These are phyloP conservation scores for Rhinella marina DNA, from an alignment of 2,797 vertebrate species.

Conservation along the genomic window DNA sequence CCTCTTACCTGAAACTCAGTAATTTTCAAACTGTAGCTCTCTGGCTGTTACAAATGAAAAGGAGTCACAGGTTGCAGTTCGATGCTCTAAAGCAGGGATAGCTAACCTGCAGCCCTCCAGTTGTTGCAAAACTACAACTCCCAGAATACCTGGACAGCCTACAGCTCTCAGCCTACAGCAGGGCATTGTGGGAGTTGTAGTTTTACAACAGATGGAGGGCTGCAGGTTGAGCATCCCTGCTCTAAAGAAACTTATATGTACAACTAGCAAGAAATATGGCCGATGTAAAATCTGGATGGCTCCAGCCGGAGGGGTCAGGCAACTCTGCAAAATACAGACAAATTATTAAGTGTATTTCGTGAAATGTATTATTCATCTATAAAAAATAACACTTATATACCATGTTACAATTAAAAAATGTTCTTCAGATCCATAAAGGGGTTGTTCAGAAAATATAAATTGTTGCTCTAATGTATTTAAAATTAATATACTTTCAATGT, in stretches of 20 bases:
- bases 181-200: no score
- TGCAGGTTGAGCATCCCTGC: no score
- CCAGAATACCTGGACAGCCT: no score
- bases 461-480: no score
- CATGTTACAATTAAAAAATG: neutral
- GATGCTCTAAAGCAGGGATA: neutral
- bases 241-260: neutral
- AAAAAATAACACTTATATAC: no score
- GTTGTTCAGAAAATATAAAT: no score
- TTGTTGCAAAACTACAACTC: no score
- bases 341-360: neutral
- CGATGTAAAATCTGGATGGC: neutral
- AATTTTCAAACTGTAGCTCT: neutral
- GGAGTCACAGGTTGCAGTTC: neutral
- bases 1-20: neutral
- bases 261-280: neutral
- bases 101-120: no score
- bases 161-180: no score
- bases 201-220: no score
- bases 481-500: no score
- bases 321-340: neutral
- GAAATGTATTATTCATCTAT: neutral
- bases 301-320: neutral
- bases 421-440: neutral
- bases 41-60: neutral